phyloP scores from a whole-genome alignment of 2,113 vertebrate genomes.

The Etheostoma cragini region DNA sequence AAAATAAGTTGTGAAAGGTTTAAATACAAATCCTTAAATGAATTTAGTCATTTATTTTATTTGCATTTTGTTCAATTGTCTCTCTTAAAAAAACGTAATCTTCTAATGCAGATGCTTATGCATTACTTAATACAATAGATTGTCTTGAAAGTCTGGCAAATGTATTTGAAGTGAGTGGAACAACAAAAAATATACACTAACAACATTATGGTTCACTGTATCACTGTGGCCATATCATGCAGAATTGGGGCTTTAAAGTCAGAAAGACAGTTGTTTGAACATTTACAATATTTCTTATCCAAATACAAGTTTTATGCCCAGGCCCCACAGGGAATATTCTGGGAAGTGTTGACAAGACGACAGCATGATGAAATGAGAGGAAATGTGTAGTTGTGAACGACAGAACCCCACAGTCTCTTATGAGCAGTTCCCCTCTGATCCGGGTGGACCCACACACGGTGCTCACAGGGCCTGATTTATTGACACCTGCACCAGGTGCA shows the following conservation, averaged over 20 bases:
- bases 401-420: constrained; percentile 87
- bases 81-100: not conserved
- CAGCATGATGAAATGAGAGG: constrained; percentile 76
- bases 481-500: constrained; percentile 70
- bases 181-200: not conserved
- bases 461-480: constrained; percentile 43
- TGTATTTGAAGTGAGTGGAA: not conserved
- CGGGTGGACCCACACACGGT: constrained; percentile 61
- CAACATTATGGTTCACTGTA: not conserved
- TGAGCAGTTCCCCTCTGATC: constrained; percentile 77
- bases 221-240: not conserved
- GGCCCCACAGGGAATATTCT: constrained; percentile 35
- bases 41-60: constrained; percentile 11
- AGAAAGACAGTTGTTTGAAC: constrained; percentile 9
- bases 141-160: not conserved
- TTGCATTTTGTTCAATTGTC: not conserved
- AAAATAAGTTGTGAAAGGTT: constrained; percentile 5
- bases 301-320: constrained; percentile 53
- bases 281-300: constrained; percentile 8
- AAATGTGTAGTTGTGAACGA: constrained; percentile 76
- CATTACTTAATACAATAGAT: not conserved
- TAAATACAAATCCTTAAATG: constrained; percentile 21
- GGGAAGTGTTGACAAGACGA: constrained; percentile 58
- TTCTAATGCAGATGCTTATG: not conserved
- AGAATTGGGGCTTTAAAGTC: not conserved